Percentiles rank a stretch among this genome's conserved stretches.
Evolutionary conservation across 2,113 vertebrate species (phyloP).

Genomic region (Vidua macroura): DNA sequence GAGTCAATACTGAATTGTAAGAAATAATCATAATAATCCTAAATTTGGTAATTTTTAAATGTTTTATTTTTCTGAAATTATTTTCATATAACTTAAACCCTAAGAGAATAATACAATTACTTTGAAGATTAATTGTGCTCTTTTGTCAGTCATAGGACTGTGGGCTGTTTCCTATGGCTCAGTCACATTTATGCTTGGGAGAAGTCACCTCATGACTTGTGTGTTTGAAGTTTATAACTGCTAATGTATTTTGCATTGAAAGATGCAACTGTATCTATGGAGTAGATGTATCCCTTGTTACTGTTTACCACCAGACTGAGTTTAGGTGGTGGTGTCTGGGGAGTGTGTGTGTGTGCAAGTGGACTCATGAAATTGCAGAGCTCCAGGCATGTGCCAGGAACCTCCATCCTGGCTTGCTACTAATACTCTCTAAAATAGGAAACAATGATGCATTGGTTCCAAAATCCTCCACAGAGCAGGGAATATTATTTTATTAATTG

Average conservation of each 20-base stretch:
- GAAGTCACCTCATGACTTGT: background rate
- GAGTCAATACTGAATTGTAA: background rate
- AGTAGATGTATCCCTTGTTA: background rate
- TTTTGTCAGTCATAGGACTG: background rate
- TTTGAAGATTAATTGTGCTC: background rate
- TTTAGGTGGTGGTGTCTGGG: background rate
- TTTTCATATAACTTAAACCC: background rate
- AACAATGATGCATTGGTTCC: background rate
- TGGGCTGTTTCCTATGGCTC: background rate
- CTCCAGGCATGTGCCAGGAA: accelerated
- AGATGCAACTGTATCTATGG: background rate
- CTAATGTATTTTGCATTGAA: background rate
- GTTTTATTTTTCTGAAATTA: background rate
- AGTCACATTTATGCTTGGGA: background rate
- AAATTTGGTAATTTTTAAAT: background rate
- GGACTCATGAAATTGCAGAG: background rate
- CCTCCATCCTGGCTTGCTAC: background rate
- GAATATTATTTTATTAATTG: background rate
- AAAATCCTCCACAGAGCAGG: background rate
- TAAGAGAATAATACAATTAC: background rate
- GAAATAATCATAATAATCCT: background rate
- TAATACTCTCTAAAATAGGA: background rate
- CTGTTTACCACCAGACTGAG: background rate
- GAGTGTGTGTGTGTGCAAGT: background rate
- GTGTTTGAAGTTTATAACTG: background rate